Base-by-base conservation (phyloP, 2,797 vertebrate species). In the Scyliorhinus canicula region DNA sequence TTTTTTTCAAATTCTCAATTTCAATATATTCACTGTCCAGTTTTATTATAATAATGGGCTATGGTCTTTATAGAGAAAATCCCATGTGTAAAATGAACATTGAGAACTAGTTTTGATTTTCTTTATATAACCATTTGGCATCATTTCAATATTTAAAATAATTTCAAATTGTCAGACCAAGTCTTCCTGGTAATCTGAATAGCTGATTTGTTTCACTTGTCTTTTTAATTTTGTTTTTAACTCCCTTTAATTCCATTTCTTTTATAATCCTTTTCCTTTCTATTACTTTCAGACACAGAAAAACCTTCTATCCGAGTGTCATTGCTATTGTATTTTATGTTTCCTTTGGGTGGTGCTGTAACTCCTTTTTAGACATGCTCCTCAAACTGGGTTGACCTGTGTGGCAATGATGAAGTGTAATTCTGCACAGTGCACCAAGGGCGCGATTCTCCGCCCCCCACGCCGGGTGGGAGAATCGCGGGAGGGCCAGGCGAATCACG, bases 321-420 rank as follows among this genome's bases (percentile, higher is more conserved):
- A 47, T 69, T 19, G 3, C 14, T 69, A 35, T 69, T 16, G 2
- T 16, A 26, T 91, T n/a, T 91, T 0, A 65, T 63, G 1, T n/a
- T 94, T 71, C 93, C 93, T 94, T 71, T 94, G 44, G 93, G 47
- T 94, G 93, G 93, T n/a, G 67, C 93, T 94, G 12, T 69, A 74
- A 71, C 93, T 52, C 47, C 44, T 50, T 94, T 94, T 52, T 55
- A 71, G 67, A n/a, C 65, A 71, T 52, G 6, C 35, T 91, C n/a
- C 47, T 35, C 12, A 28, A 71, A 19, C 55, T 50, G 65, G 44
- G 44, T 44, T 31, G 26, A 74, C 52, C 93, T 71, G 14, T 50
- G 63, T 65, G 28, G 40, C 24, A 93, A 71, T 71, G 63, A 11
- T 69, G 16, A 50, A 26, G 44, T 93, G 24, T 4, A 71, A 11